A percentile compares a stretch with the other conserved stretches of the same genome.
These are phyloP conservation scores for chimpanzee (Pan troglodytes) DNA, from an alignment of 2,113 vertebrate genomes.

Conservation along the genomic window NHGRI_mPanTro3-v2.1_pri NC_072402.2:110412001-110412500, in stretches of 20 bases:
- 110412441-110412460: not conserved
- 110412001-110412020: constrained; percentile 45
- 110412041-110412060: not conserved
- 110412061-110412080: not conserved
- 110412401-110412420: not conserved
- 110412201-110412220: constrained; percentile 13
- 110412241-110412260: constrained; percentile 30
- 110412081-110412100: not conserved
- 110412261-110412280: constrained; percentile 17
- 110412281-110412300: not conserved
- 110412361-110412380: not conserved
- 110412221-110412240: constrained; percentile 44
- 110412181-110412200: not conserved
- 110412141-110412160: not conserved
- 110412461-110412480: not conserved
- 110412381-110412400: not conserved
- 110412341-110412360: not conserved
- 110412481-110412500: constrained; percentile 42
- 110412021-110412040: constrained; percentile 47
- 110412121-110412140: not conserved
- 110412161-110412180: constrained; percentile 19
- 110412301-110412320: constrained; percentile 25
- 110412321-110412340: not conserved
- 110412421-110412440: not conserved
- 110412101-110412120: not conserved